Evolutionary conservation across 2,888 invertebrate species (phyloP).

Genomic region (Linnaemya vulpina): DNA sequence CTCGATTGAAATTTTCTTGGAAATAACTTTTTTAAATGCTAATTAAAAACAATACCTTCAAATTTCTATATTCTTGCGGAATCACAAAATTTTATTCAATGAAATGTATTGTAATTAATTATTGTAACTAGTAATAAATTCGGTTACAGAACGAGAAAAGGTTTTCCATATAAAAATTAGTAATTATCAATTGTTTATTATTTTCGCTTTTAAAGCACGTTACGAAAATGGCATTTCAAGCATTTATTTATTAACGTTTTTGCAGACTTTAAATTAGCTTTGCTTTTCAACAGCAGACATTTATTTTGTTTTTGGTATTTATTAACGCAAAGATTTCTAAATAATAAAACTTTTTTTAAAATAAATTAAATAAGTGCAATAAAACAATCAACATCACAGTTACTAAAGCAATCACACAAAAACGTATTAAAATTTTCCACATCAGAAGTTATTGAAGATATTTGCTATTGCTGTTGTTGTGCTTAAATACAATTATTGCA

Average conservation of each 20-base stretch:
- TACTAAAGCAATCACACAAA: conserved; percentile 64
- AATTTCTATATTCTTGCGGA: no score
- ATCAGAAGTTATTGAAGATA: conserved; percentile 65
- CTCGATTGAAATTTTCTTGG: no score
- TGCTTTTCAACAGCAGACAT: background rate
- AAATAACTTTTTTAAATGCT: no score
- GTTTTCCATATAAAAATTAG: background rate
- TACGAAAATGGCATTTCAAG: background rate
- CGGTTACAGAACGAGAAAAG: no score
- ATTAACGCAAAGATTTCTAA: conserved; percentile 36
- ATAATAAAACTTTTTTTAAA: conserved; percentile 5
- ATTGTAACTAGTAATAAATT: no score
- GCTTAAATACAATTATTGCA: conserved; percentile 25
- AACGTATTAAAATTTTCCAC: conserved; percentile 71
- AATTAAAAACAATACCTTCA: no score
- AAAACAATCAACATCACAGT: conserved; percentile 59
- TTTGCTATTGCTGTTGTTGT: conserved; percentile 6
- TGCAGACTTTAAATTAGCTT: background rate
- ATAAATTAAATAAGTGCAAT: conserved; percentile 49
- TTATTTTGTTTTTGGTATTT: conserved; percentile 22
- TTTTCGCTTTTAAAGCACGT: conserved; percentile 7
- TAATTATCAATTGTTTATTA: background rate
- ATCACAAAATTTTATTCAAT: no score
- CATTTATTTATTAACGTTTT: conserved; percentile 5
- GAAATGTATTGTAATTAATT: no score